phyloP scores from a whole-genome alignment of 2,888 invertebrate genomes.

The Ormyrus pomaceus region DNA sequence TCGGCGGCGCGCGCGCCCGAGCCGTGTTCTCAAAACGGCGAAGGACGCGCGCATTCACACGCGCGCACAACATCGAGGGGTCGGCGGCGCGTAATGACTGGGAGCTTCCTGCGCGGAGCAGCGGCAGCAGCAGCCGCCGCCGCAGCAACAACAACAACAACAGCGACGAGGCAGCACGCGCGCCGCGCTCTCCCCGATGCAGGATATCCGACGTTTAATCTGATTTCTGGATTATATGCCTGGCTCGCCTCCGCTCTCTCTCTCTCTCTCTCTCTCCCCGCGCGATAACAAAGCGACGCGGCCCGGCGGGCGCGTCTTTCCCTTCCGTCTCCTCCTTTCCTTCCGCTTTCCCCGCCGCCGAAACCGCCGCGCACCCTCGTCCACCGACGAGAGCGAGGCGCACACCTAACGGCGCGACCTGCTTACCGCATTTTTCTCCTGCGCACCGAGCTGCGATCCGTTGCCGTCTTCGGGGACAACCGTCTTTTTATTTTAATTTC shows the following conservation, averaged over 20 bases:
- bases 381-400: not conserved
- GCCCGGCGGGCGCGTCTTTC: conserved; percentile 2
- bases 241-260: conserved; percentile 58
- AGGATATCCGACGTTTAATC: conserved; percentile 76
- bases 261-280: too few relatives aligned
- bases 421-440: too few relatives aligned
- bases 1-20: conserved; percentile 47
- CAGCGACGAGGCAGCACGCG: conserved; percentile 50
- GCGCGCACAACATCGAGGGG: too few relatives aligned
- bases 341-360: not conserved
- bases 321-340: conserved; percentile 24
- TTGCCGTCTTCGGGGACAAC: conserved; percentile 22
- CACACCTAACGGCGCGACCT: conserved; percentile 1
- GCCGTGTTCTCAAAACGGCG: not conserved
- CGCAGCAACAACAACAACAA: too few relatives aligned
- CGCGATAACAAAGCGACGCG: conserved; percentile 60
- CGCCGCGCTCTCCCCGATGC: conserved; percentile 66
- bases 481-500: conserved; percentile 40
- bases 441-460: not conserved
- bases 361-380: not conserved
- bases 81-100: conserved; percentile 67
- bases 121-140: conserved; percentile 48
- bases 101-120: conserved; percentile 71
- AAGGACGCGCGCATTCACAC: conserved; percentile 62
- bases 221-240: conserved; percentile 74